phyloP scores from a whole-genome alignment of 2,113 vertebrate genomes.

The Pituophis catenifer region DNA sequence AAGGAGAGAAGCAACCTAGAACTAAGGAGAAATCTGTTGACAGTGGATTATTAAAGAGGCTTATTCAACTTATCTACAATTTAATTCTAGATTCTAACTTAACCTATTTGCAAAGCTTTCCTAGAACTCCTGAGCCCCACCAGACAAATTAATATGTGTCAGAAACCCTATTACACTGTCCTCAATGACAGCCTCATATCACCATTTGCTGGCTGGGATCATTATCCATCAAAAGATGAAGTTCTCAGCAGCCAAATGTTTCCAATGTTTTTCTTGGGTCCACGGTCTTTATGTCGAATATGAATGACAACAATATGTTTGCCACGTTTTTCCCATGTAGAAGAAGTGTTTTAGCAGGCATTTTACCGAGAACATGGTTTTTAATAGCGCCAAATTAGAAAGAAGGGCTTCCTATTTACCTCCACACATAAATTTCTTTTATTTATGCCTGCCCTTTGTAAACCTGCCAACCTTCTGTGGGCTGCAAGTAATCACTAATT shows the following conservation, averaged over 20 bases:
- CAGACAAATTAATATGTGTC: not conserved
- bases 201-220: not conserved
- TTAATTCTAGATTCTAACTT: not conserved
- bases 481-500: not conserved
- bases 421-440: not conserved
- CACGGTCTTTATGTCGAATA: not conserved
- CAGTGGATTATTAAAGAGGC: not conserved
- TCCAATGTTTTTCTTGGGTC: not conserved
- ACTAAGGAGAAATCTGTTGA: too few relatives aligned
- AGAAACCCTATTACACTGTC: not conserved
- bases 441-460: not conserved
- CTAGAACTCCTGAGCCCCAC: not conserved
- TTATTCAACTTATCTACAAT: not conserved
- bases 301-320: too few relatives aligned
- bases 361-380: not conserved
- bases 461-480: rapidly evolving
- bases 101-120: not conserved
- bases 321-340: too few relatives aligned
- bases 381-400: not conserved
- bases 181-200: not conserved
- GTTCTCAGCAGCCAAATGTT: not conserved
- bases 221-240: not conserved
- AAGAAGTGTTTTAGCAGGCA: not conserved
- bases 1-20: too few relatives aligned
- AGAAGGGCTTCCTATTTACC: not conserved